Evolutionary conservation across 1,140 invertebrate genomes (phyloP).

Genomic region (Heliconius eleuchia): DNA sequence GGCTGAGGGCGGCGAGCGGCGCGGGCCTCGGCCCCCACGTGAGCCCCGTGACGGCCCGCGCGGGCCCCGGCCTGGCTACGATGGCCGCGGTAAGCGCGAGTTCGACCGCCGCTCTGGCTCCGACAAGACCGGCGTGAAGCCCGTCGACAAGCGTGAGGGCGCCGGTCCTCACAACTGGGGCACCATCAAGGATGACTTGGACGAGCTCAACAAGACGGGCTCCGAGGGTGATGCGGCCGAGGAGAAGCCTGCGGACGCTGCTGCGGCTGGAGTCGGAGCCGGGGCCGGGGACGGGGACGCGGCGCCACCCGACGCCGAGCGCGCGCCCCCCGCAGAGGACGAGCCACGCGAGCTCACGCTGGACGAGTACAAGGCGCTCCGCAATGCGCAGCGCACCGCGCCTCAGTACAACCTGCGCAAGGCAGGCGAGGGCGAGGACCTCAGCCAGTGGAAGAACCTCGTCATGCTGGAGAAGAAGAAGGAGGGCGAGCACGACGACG

Average conservation of each 20-base stretch:
- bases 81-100: conserved; percentile 92
- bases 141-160: conserved; percentile 96
- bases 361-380: conserved; percentile 94
- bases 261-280: conserved; percentile 76
- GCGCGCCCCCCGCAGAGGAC: conserved; percentile 84
- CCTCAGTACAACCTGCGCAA: conserved; percentile 95
- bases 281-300: conserved; percentile 78
- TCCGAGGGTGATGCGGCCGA: conserved; percentile 77
- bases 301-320: conserved; percentile 67
- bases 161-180: conserved; percentile 98
- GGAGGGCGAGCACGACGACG: conserved; percentile 85
- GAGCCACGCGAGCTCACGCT: conserved; percentile 91
- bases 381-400: conserved; percentile 86
- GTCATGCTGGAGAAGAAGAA: conserved; percentile 91
- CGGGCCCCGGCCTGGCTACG: conserved; percentile 81
- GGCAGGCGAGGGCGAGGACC: conserved; percentile 95
- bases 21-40: conserved; percentile 74
- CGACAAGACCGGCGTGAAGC: conserved; percentile 96
- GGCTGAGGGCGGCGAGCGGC: conserved; percentile 77
- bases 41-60: conserved; percentile 77
- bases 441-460: conserved; percentile 96
- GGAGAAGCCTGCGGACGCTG: conserved; percentile 80
- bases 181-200: conserved; percentile 94
- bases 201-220: conserved; percentile 83
- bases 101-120: conserved; percentile 97